Evolutionary conservation across 2,888 invertebrate species (phyloP), one percentile per base, ranked within the genome.

Genomic region (Callyntrura sp.): DNA sequence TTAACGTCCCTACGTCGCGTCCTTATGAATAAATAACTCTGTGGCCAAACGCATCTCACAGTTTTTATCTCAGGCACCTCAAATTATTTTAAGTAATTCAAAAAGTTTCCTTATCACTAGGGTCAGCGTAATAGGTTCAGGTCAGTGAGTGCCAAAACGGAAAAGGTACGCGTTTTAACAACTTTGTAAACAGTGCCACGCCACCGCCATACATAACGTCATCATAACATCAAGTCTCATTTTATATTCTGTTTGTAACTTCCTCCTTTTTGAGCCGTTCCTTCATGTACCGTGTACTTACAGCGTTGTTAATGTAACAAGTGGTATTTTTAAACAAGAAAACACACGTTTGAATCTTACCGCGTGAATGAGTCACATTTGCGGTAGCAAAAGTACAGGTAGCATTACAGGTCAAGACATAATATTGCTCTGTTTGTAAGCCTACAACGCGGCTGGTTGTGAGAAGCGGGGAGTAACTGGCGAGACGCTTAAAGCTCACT

Each of bases 351-450:
- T 48, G 65, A 82, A 62, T 60, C 57, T 81, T n/a, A 35, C 28
- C 25, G 12, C 28, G 55, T 79, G 28, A 57, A 43, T 81, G 11
- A 81, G 78, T 57, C 28, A 79, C 14, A 20, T 20, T 48, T 12
- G 12, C 14, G 35, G 14, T 45, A 20, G 51, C 17, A 78, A 25
- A 0, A 35, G 60, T 20, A 68, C 17, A 83, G 25, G 83, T 78
- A 84, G 28, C 35, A 57, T 78, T 83, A 51, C 83, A 68, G 83
- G 83, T 83, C 83, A 83, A 51, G 78, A 78, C 3, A 57, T n/a
- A 48, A 45, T 73, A 73, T 73, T 73, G 20, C 45, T 9, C 48
- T 12, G 48, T 73, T 35, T 51, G 25, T 76, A 17, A 17, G 55
- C 8, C 17, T 51, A 23, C 84, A 55, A 62, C 68, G 70, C 57